A percentile compares a stretch with the other conserved stretches of the same genome.
Conservation (phyloP, 1,140 invertebrate species). For the Solen grandis region DNA sequence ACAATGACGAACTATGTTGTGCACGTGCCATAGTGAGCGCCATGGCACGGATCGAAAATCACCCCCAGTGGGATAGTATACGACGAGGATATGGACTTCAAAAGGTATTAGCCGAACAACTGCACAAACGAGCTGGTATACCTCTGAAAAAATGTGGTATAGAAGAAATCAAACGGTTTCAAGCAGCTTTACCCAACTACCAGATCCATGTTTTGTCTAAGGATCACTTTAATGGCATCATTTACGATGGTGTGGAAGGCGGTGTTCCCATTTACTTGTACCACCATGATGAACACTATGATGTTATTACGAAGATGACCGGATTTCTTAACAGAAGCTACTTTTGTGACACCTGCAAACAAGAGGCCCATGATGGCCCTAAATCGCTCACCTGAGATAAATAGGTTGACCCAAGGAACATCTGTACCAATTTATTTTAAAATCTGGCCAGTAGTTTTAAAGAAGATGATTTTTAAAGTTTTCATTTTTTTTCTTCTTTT, state of each 20-base stretch:
- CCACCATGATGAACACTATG: too few species aligned
- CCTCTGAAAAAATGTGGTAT: not conserved
- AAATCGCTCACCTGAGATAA: too few species aligned
- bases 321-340: constrained; percentile 25
- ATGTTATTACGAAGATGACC: too few species aligned
- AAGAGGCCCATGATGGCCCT: too few species aligned
- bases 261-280: constrained; percentile 4
- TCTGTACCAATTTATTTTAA: too few species aligned
- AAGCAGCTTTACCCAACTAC: not conserved
- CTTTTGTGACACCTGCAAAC: not conserved
- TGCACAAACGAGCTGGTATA: not conserved
- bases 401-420: too few species aligned
- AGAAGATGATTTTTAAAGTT: too few species aligned
- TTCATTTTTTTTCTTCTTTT: too few species aligned
- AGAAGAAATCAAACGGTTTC: not conserved
- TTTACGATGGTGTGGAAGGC: not conserved
- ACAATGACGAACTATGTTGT: constrained; percentile 51
- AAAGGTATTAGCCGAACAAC: too few species aligned
- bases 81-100: not conserved
- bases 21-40: constrained; percentile 49
- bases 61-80: constrained; percentile 45
- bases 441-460: too few species aligned
- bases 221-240: too few species aligned
- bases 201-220: constrained; percentile 9
- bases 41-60: constrained; percentile 31